Conservation (phyloP, 2,797 vertebrate genomes). For the Cirrhinus molitorella region DNA sequence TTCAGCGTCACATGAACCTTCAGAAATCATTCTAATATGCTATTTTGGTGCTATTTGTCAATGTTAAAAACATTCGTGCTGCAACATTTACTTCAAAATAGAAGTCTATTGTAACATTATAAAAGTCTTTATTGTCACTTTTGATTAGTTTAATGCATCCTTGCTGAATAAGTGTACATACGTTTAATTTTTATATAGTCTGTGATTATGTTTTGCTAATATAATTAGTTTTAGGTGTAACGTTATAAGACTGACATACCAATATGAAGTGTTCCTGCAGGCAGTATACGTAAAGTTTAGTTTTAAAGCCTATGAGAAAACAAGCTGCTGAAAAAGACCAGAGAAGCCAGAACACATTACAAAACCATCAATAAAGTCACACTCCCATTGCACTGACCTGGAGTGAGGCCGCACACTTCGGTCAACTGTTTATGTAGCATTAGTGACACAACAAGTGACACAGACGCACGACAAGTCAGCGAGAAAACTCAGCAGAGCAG, state of each 20-base stretch:
- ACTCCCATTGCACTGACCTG: conserved; percentile 21
- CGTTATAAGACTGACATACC: neutral
- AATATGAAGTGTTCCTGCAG: conserved; percentile 1
- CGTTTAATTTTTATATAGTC: neutral
- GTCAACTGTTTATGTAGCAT: neutral
- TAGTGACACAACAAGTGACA: conserved; percentile 16
- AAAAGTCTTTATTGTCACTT: neutral
- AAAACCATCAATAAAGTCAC: conserved; percentile 35
- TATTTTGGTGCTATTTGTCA: neutral
- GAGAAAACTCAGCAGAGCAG: conserved; percentile 21
- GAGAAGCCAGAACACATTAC: conserved; percentile 27
- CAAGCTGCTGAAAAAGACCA: neutral
- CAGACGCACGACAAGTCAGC: neutral
- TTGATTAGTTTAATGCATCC: neutral
- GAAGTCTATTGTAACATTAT: neutral
- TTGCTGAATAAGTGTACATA: neutral
- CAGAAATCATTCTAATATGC: neutral
- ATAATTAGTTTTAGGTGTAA: neutral
- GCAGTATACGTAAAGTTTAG: neutral
- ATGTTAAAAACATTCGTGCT: too few species aligned
- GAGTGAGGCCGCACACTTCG: conserved; percentile 9
- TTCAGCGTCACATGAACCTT: neutral
- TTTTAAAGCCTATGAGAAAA: neutral
- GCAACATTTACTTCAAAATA: neutral
- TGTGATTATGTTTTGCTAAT: neutral